Evolutionary conservation across 2,797 vertebrate genomes (phyloP).

Genomic region (Phataginus tricuspis): DNA sequence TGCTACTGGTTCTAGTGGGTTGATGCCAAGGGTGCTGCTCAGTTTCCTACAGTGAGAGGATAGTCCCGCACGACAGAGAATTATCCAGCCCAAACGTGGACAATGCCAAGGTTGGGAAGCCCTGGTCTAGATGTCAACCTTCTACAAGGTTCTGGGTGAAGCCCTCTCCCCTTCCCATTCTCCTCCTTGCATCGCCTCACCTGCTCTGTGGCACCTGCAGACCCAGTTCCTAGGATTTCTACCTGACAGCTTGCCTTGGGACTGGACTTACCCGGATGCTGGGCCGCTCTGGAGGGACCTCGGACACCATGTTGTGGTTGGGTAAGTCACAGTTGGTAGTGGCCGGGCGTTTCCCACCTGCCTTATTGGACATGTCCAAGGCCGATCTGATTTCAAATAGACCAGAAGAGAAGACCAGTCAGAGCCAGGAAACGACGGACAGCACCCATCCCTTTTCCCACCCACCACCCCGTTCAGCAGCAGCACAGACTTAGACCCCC

Average conservation of each 20-base stretch:
- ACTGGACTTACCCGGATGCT: slow-evolving; percentile 89
- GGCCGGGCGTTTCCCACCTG: slow-evolving; percentile 84
- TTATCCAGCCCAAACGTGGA: not conserved
- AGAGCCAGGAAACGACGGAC: not conserved
- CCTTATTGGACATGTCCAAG: slow-evolving; percentile 93
- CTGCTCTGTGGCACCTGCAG: not conserved
- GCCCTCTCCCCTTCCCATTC: not conserved
- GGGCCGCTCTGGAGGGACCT: slow-evolving; percentile 88
- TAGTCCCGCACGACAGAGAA: not conserved
- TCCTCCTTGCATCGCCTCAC: not conserved
- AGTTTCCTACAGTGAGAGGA: not conserved
- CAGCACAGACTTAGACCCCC: not conserved
- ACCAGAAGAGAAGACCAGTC: slow-evolving; percentile 6
- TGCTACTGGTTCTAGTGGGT: not conserved
- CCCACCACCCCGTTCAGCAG: not conserved
- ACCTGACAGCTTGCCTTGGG: not conserved
- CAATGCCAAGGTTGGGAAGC: not conserved
- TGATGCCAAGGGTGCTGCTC: not conserved
- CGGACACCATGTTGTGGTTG: slow-evolving; percentile 92
- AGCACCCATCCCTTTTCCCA: not conserved
- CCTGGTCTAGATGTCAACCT: not conserved
- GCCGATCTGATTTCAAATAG: slow-evolving; percentile 81
- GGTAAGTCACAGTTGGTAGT: slow-evolving; percentile 85
- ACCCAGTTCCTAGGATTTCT: not conserved
- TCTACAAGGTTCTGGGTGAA: not conserved